Conservation (phyloP, 2,888 invertebrate genomes). For the Apotomis turbidana region DNA sequence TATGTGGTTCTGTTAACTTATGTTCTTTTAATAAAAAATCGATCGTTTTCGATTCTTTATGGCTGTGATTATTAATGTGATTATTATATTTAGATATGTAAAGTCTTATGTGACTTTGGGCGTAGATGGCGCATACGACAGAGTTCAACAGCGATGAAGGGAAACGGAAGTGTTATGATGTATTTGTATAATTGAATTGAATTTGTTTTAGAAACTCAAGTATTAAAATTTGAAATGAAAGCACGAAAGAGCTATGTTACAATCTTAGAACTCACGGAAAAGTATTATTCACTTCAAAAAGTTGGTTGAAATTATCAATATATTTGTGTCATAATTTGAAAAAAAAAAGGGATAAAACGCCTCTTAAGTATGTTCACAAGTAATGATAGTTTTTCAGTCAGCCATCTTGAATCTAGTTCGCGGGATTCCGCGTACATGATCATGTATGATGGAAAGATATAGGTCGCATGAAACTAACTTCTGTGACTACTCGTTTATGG, state of each 20-base stretch:
- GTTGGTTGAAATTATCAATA: too few species aligned
- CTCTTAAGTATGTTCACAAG: too few species aligned
- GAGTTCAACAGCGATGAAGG: not conserved
- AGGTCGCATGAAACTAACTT: constrained; percentile 39
- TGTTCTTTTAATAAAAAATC: constrained; percentile 49
- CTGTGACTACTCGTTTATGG: not conserved
- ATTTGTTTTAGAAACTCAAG: not conserved
- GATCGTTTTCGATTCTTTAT: constrained; percentile 45
- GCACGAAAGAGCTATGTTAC: too few species aligned
- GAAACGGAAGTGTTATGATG: constrained; percentile 29
- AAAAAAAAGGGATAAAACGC: too few species aligned
- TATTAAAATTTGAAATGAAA: not conserved
- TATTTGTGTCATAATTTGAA: too few species aligned
- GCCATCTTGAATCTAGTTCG: constrained; percentile 15
- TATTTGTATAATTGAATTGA: constrained; percentile 13
- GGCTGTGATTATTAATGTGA: constrained; percentile 44
- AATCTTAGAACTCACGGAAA: too few species aligned
- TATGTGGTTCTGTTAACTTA: constrained; percentile 44
- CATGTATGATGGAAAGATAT: constrained; percentile 44
- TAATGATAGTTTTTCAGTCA: not conserved
- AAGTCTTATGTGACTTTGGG: not conserved
- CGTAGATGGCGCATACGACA: not conserved
- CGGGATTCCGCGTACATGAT: constrained; percentile 2
- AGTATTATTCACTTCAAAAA: too few species aligned
- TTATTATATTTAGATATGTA: constrained; percentile 40